Base-by-base conservation (phyloP, 2,797 vertebrate genomes). In the Takifugu ocellatus region DNA sequence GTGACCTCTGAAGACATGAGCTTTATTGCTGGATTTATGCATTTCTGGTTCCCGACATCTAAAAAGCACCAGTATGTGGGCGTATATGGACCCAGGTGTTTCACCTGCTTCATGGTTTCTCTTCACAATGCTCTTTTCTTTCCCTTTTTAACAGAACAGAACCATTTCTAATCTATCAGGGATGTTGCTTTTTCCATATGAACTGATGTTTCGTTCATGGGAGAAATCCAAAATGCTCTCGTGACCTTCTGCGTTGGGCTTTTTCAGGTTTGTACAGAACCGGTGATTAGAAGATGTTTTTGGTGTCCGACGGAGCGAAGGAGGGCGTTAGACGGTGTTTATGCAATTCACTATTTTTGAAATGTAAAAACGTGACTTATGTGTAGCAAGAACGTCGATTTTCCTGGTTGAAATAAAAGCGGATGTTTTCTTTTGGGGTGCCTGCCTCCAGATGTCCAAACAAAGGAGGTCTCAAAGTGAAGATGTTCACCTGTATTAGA, bases 341-440 rank as follows among this genome's bases (percentile, higher is more conserved):
- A 90, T 90, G 89, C 89, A 90, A 90, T 87, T 88, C 83, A 77
- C 69, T 85, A 78, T 83, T 84, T 85, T 79, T 75, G 63, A 76
- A 56, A 80, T 68, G 63, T 74, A 65, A 73, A 21, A 67, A 75
- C 53, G 56, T 79, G 72, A 82, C 66, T 79, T 73, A 59, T 65
- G 73, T 87, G 86, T 89, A 88, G 85, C 84, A 82, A 51, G 66
- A 72, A 66, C 50, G 67, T 49, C 21, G 54, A 66, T 65, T 51
- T 78, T 51, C 9, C 76, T 55, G 63, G 61, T 80, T 79, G 42
- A 33, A 72, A 70, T 61, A 59, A 67, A 56, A 42, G 44, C 59
- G 57, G 83, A 66, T 77, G 66, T 83, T 84, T 86, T 78, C 56
- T 83, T 85, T 72, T 59, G 82, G 73, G 77, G 68, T 61, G 70